Conservation (phyloP, 2,113 vertebrate species). For the Danionella cerebrum region DNA sequence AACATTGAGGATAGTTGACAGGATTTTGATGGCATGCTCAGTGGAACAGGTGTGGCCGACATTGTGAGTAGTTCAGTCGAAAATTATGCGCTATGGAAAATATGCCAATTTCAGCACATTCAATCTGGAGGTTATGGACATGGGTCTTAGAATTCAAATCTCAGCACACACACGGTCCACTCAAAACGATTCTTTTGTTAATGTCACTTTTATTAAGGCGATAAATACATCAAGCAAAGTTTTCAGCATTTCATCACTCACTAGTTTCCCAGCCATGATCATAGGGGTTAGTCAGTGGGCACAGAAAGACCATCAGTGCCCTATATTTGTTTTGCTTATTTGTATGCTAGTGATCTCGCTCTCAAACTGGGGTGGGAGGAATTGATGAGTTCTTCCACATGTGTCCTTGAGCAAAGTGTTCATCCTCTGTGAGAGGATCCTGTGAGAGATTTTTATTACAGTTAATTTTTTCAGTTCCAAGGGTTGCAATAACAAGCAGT, state of each 20-base stretch:
- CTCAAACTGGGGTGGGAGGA: background rate
- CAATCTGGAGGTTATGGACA: constrained; percentile 14
- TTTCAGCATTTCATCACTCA: too few relatives aligned
- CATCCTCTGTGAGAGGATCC: background rate
- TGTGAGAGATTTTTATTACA: background rate
- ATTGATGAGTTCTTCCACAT: background rate
- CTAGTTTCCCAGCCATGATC: background rate
- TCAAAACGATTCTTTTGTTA: background rate
- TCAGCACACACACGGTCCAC: background rate
- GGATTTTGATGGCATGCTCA: background rate
- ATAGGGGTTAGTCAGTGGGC: background rate
- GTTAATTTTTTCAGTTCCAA: background rate
- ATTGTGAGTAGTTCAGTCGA: background rate
- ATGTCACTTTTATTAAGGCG: background rate
- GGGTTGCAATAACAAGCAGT: too few relatives aligned
- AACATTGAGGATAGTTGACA: background rate
- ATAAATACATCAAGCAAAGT: background rate
- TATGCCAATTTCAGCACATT: constrained; percentile 20
- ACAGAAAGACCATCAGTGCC: background rate
- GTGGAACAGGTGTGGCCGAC: constrained; percentile 6
- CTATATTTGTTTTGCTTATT: background rate
- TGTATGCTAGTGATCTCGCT: background rate
- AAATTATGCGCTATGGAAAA: constrained; percentile 20
- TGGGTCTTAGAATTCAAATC: background rate
- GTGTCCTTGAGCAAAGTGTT: background rate